A percentile compares a stretch with the other conserved stretches of the same genome.
These are phyloP conservation scores for Archips xylosteana DNA, from an alignment of 2,888 invertebrate genomes.

Conservation along the genomic window DNA sequence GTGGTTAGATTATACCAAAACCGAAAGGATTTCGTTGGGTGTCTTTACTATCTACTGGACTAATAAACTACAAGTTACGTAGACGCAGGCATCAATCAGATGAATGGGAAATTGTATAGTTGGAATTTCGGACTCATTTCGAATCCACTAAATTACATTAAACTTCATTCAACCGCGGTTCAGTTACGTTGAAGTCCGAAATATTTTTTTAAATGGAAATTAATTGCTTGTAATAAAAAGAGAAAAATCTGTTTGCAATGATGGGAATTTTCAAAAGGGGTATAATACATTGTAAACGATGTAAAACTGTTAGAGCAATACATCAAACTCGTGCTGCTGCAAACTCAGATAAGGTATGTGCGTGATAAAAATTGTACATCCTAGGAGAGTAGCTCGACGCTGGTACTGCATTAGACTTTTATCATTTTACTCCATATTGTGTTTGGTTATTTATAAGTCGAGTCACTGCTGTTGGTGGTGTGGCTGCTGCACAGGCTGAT, in stretches of 20 bases:
- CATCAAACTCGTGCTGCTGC: constrained; percentile 22
- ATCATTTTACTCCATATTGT: not conserved
- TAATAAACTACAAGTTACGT: not conserved
- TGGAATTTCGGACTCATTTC: not conserved
- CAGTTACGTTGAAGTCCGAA: not conserved
- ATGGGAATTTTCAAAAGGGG: constrained; percentile 45
- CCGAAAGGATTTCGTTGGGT: too few species aligned
- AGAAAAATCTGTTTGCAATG: not conserved
- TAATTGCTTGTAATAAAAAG: not conserved
- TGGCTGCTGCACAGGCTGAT: too few species aligned
- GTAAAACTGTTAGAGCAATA: constrained; percentile 27
- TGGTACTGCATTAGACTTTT: not conserved
- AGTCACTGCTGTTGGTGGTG: too few species aligned
- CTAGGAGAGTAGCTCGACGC: not conserved
- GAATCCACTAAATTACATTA: not conserved
- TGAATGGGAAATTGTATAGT: not conserved
- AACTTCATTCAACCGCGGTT: not conserved
- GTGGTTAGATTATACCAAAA: too few species aligned
- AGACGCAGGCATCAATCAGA: too few species aligned
- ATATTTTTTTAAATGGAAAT: not conserved
- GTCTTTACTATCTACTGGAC: too few species aligned
- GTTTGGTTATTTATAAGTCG: too few species aligned
- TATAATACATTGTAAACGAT: constrained; percentile 43
- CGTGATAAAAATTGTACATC: not conserved
- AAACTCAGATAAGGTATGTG: constrained; percentile 22